Conservation (phyloP, 2,797 vertebrate genomes). For the Florisuga fusca region DNA sequence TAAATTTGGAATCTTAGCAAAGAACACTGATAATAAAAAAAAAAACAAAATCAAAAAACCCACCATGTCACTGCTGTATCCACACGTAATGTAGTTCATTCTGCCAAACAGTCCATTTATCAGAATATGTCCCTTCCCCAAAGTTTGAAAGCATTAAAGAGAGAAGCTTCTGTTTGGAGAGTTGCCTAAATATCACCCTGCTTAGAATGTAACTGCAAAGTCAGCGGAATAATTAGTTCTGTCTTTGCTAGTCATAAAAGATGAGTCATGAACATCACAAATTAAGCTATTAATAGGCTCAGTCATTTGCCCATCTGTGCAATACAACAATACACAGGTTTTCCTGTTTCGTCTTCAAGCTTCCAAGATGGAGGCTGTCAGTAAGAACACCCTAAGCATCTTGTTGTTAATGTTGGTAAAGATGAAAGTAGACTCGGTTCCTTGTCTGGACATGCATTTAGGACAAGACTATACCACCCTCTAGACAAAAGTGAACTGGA, state of each 20-base stretch:
- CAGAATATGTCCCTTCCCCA: neutral
- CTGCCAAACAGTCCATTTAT: neutral
- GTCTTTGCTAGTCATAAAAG: neutral
- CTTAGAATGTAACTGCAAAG: neutral
- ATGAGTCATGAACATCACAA: neutral
- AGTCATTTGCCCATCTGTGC: neutral
- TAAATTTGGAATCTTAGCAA: neutral
- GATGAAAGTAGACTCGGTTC: neutral
- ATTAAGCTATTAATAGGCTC: neutral
- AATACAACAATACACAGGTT: neutral
- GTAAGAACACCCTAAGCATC: neutral
- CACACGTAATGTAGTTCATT: neutral
- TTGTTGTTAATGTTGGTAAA: neutral
- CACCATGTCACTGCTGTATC: neutral
- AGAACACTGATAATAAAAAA: neutral
- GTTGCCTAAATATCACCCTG: neutral
- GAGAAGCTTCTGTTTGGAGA: neutral
- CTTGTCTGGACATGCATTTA: neutral
- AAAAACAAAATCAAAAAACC: neutral
- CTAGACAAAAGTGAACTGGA: neutral
- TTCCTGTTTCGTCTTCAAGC: neutral
- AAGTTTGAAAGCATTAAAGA: neutral
- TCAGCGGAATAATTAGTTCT: neutral
- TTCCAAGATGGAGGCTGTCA: neutral
- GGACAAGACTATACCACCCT: neutral